Base-by-base conservation (phyloP, 2,113 vertebrate genomes). In the Petaurus breviceps region DNA sequence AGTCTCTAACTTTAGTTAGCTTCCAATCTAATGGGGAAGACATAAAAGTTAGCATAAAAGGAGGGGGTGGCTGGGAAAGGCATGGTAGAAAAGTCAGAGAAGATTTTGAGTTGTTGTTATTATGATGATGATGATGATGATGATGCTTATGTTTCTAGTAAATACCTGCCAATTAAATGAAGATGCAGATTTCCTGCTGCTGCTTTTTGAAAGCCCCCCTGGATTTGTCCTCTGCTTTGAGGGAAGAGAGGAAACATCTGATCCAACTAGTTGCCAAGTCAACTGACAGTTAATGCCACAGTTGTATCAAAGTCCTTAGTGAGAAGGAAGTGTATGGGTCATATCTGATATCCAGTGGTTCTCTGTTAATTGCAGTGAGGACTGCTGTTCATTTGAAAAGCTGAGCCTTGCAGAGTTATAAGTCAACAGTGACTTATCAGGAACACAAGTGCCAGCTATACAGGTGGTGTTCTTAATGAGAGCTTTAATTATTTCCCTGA, bases 381-480 rank as follows among this genome's bases (percentile, higher is more conserved):
- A 91, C 12, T 28, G 92, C 26, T 93, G 53, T 95, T 52, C 31
- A 11, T 96, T 90, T 55, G 51, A 91, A 96, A 98, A 94, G 43
- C 8, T 19, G 51, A 68, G 50, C 49, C 46, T 46, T 0, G 0
- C 90, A 54, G 94, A 92, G 9, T 94, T 97, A 93, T 46, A 24
- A 10, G 91, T 52, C 91, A 5, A 94, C 89, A 91, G 37, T 46
- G 77, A 92, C 93, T 94, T 54, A 50, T n/a, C 50, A 46, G 68
- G 24, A 52, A 16, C 84, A 95, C n/a, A 89, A 61, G 3, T 93
- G 91, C 77, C 92, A 50, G 7, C 54, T 94, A 0, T 93, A 55
- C 93, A 98, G 91, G 91, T 96, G 93, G 49, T 26, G 9, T 96
- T 97, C 52, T 93, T 93, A 52, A 92, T 95, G 25, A 96, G 68